Evolutionary conservation across 2,888 invertebrate genomes (phyloP), one percentile per base, ranked within the genome.

Genomic region (Drosophila rubida): DNA sequence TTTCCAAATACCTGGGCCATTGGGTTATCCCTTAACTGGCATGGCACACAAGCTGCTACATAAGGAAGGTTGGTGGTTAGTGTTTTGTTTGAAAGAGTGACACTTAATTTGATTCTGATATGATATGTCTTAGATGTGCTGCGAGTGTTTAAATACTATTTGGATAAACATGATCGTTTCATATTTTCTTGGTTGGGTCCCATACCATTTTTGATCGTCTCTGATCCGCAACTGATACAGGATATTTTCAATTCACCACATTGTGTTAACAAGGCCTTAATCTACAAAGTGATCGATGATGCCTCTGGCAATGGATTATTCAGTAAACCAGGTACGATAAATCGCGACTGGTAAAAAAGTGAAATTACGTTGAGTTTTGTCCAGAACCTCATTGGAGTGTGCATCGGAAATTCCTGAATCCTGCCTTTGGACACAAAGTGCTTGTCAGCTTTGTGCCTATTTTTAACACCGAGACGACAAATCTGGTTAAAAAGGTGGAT

Each of bases 101-200:
- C 2, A 14, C 1, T 2, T 14, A 37, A 37, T 37, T 13, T 14
- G 7, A 37, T 37, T 13, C 13, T 13, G 4, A 14, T 14, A 37
- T 25, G 11, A 25, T 16, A 45, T 14, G n/a, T 7, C 2, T 35
- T 50, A 90, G 90, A 89, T 64, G 76, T 90, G 14, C 58, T 90
- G 8, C 35, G 57, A 7, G 69, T 65, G 9, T 78, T 90, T 41
- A 61, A 80, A 1, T 58, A 57, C 5, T 72, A 83, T 57, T 62
- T 75, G 42, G 48, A 78, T 16, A 84, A 76, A 59, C 82, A 87
- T 48, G 91, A 2, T 54, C 85, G 19, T 0, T 45, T 78, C 0
- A 62, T 90, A n/a, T 82, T 82, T 22, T 90, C 91, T 0, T 91
- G 91, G 91, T 73, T 91, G 13, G 91, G 91, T n/a, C 91, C 91